These are phyloP conservation scores for Bovichtus variegatus DNA, from an alignment of 2,797 vertebrate genomes.

Conservation along the genomic window DNA sequence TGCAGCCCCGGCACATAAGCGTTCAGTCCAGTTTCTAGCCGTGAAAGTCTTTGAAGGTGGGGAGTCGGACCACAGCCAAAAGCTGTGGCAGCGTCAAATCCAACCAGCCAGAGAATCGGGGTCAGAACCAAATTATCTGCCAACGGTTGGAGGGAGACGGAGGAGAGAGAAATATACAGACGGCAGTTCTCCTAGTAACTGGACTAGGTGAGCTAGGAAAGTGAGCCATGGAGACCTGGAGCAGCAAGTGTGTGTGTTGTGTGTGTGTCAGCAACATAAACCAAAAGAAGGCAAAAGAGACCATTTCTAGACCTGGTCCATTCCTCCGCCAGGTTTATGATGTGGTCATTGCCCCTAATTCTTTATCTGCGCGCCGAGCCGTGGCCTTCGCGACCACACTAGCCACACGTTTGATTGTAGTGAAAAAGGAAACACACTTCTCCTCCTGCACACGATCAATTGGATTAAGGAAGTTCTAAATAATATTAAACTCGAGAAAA, in stretches of 20 bases:
- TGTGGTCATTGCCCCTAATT: no score
- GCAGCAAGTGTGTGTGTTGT: not conserved
- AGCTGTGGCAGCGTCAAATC: conserved; percentile 54
- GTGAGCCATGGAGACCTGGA: not conserved
- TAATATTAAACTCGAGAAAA: no score
- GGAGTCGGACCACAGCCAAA: conserved; percentile 46
- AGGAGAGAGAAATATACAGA: conserved; percentile 17
- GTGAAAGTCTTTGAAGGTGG: conserved; percentile 71
- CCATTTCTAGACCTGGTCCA: no score
- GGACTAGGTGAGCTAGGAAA: not conserved
- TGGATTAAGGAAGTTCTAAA: no score
- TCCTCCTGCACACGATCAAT: no score
- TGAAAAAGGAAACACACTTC: no score
- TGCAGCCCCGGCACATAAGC: conserved; percentile 2
- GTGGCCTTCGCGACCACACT: no score
- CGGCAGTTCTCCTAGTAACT: not conserved
- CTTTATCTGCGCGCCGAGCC: no score
- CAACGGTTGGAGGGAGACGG: conserved; percentile 51
- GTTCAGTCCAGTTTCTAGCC: conserved; percentile 34
- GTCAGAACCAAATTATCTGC: conserved; percentile 77
- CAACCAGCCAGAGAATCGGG: conserved; percentile 57
- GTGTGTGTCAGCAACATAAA: conserved; percentile 10
- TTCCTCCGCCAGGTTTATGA: no score
- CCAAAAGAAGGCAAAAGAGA: not conserved
- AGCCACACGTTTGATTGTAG: no score